Base-by-base conservation (phyloP, 2,797 vertebrate genomes). In the Brachymystax lenok region DNA sequence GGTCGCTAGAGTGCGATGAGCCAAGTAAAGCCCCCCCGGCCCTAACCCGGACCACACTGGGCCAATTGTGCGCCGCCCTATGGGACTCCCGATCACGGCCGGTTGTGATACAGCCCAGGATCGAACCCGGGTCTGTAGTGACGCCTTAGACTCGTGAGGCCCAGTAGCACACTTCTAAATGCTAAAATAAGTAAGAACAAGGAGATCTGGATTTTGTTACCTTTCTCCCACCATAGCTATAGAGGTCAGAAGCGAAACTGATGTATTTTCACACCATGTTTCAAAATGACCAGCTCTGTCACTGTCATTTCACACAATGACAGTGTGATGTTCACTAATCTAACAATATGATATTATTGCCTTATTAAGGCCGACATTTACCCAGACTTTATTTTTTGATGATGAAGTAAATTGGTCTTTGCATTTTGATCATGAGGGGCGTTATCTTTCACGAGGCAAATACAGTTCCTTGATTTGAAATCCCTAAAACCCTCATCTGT, bases 391-490 rank as follows among this genome's bases (percentile, higher is more conserved):
- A 13, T 3, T 30, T 66, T 28, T 66, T 30, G 19, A 59, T 19
- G 17, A 59, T 19, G 17, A 59, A 59, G 6, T 19, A 1, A 59
- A 12, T 59, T 2, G 21, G 56, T 19, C 56, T 59, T 59, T 59
- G 56, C 56, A 59, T 59, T 19, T 59, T 59, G 19, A 19, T 59
- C 56, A 59, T 59, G 17, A 19, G 16, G 4, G 17, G 17, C 27
- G 1, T 28, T 17, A 17, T 59, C n/a, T 61, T n/a, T 54, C 21
- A 17, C 33, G 5, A 30, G 64, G 71, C 50, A 35, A 33, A 54
- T 73, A 7, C 4, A 30, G 24, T 59, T 61, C 28, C 71, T 73
- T 73, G 54, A 63, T 61, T 40, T 46, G 12, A 35, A 69, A n/a
- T 69, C 68, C 35, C 30, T 63, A 6, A 73, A 40, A 27, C 56